Evolutionary conservation across 2,113 vertebrate genomes (phyloP).

Genomic region (Candoia aspera): DNA sequence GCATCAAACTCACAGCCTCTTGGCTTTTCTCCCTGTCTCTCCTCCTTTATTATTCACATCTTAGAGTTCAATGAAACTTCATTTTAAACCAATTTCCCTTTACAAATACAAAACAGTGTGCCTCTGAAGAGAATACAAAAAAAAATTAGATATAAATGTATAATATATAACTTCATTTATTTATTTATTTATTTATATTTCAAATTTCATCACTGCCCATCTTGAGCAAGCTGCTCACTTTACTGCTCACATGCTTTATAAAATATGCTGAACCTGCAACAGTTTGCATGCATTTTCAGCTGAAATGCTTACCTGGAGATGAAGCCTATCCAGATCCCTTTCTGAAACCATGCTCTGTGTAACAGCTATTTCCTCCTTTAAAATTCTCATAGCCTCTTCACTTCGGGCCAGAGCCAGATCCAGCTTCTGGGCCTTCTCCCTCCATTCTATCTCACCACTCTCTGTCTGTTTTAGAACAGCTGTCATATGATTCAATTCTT

Average conservation of each 20-base stretch:
- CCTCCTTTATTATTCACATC: neutral
- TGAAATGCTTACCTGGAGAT: slow-evolving; percentile 60
- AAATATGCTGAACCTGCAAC: neutral
- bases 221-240: neutral
- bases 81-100: neutral
- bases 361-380: slow-evolving; percentile 60
- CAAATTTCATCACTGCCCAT: neutral
- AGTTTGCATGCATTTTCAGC: neutral
- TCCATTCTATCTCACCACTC: slow-evolving; percentile 70
- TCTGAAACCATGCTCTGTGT: slow-evolving; percentile 66
- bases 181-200: no score
- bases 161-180: neutral
- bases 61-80: neutral
- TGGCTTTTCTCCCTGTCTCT: neutral
- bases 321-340: slow-evolving; percentile 63
- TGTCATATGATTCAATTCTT: slow-evolving; percentile 55
- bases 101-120: neutral
- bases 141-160: neutral
- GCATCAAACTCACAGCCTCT: neutral
- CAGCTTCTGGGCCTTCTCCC: slow-evolving; percentile 65
- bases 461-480: slow-evolving; percentile 65
- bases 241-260: neutral
- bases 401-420: slow-evolving; percentile 59
- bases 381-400: slow-evolving; percentile 55
- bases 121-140: neutral